Evolutionary conservation across 1,140 invertebrate species (phyloP).

Genomic region (Drosophila bifasciata): DNA sequence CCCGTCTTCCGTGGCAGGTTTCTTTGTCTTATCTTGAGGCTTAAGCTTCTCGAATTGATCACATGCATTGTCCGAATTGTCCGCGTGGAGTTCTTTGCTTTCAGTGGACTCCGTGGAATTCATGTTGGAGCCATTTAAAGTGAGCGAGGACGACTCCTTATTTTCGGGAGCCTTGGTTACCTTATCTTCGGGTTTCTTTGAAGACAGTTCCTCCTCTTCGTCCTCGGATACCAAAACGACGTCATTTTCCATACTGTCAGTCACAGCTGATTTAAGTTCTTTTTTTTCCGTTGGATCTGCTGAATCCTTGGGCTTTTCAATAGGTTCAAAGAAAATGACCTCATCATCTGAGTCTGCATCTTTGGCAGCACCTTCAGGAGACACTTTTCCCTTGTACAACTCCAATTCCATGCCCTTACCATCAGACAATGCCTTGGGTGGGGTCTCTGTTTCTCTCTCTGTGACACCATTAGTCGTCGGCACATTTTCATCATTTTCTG

Average conservation of each 20-base stretch:
- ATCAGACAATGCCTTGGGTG: no score
- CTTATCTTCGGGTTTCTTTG: slow-evolving; percentile 16
- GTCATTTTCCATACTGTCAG: slow-evolving; percentile 43
- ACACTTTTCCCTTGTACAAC: neutral
- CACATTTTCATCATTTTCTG: neutral
- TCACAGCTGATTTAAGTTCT: neutral
- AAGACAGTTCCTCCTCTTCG: slow-evolving; percentile 46
- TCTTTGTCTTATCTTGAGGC: slow-evolving; percentile 32
- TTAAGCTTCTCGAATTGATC: slow-evolving; percentile 71
- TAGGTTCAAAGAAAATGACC: slow-evolving; percentile 67
- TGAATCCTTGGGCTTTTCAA: slow-evolving; percentile 42
- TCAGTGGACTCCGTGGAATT: slow-evolving; percentile 37
- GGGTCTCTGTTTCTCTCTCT: no score
- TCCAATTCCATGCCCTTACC: no score
- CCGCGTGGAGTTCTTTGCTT: slow-evolving; percentile 41
- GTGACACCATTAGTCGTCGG: no score
- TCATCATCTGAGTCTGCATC: slow-evolving; percentile 71
- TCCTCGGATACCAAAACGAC: slow-evolving; percentile 66
- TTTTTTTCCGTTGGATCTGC: neutral
- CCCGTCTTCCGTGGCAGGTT: slow-evolving; percentile 23
- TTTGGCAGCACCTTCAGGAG: slow-evolving; percentile 12
- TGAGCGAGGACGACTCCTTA: neutral
- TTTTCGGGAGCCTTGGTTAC: slow-evolving; percentile 1
- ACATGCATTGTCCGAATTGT: slow-evolving; percentile 80
- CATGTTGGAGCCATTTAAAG: slow-evolving; percentile 8